These are phyloP conservation scores for Drosophila yakuba DNA, from an alignment of 1,140 invertebrate species.

Conservation along the genomic window DNA sequence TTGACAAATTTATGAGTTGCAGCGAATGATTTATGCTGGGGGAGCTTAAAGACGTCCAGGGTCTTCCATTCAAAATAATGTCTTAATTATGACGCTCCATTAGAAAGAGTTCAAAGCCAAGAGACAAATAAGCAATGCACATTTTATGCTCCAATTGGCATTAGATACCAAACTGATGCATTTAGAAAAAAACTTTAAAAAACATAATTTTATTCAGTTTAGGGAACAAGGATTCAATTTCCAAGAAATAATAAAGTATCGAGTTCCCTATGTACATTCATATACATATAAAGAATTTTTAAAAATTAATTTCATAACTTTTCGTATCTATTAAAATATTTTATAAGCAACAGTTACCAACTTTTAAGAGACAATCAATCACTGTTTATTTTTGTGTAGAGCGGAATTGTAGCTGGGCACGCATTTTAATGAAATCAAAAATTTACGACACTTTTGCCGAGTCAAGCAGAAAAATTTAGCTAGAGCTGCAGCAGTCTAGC, in stretches of 20 bases:
- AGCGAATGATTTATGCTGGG: slow-evolving; percentile 44
- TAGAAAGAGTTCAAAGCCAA: slow-evolving; percentile 15
- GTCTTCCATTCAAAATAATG: slow-evolving; percentile 23
- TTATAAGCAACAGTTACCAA: not conserved
- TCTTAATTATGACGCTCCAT: slow-evolving; percentile 43
- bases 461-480: slow-evolving; percentile 70
- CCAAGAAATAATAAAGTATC: too few relatives aligned
- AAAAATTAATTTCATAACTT: too few relatives aligned
- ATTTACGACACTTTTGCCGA: slow-evolving; percentile 75
- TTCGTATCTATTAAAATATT: not conserved
- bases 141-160: slow-evolving; percentile 71
- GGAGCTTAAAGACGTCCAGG: slow-evolving; percentile 1
- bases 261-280: too few relatives aligned
- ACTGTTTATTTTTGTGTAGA: not conserved
- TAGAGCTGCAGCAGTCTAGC: slow-evolving; percentile 27
- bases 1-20: slow-evolving; percentile 51
- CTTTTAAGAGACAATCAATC: not conserved
- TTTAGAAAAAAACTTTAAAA: not conserved
- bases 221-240: too few relatives aligned
- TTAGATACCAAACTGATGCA: not conserved
- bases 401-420: slow-evolving; percentile 39
- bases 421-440: slow-evolving; percentile 80
- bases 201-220: too few relatives aligned
- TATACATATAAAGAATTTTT: too few relatives aligned
- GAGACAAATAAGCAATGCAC: slow-evolving; percentile 39